Evolutionary conservation across 2,888 invertebrate genomes (phyloP).

Genomic region (Ichneumon xanthorius): DNA sequence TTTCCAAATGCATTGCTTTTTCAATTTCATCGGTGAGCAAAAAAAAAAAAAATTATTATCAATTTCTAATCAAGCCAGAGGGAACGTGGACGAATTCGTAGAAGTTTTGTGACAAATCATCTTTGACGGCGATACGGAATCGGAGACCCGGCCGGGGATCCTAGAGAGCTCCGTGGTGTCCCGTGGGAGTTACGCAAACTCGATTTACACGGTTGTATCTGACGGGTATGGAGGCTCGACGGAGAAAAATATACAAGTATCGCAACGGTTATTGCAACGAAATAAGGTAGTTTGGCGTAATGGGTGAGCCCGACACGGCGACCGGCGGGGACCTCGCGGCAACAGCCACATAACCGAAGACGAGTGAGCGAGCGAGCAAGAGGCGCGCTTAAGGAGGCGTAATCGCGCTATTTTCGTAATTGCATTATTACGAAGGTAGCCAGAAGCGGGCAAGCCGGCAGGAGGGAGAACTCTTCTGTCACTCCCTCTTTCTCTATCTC

Average conservation of each 20-base stretch:
- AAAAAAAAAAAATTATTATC: not conserved
- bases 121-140: not conserved
- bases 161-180: slow-evolving; percentile 20
- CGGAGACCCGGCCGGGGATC: not conserved
- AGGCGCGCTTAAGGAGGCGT: slow-evolving; percentile 75
- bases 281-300: slow-evolving; percentile 60
- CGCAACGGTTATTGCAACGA: slow-evolving; percentile 48
- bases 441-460: slow-evolving; percentile 68
- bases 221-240: slow-evolving; percentile 5
- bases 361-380: slow-evolving; percentile 52
- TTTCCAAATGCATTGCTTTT: slow-evolving; percentile 25
- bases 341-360: slow-evolving; percentile 64
- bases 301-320: slow-evolving; percentile 35
- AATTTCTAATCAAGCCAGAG: not conserved
- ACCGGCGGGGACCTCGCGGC: slow-evolving; percentile 36
- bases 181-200: slow-evolving; percentile 60
- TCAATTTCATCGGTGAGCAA: not conserved
- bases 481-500: not conserved
- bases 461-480: slow-evolving; percentile 10
- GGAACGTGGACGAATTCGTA: not conserved
- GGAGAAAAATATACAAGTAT: slow-evolving; percentile 32
- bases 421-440: slow-evolving; percentile 80
- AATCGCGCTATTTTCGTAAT: slow-evolving; percentile 81
- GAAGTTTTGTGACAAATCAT: not conserved
- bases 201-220: slow-evolving; percentile 48